Conservation (phyloP, 2,888 invertebrate species). For the Petrophora chlorosata region DNA sequence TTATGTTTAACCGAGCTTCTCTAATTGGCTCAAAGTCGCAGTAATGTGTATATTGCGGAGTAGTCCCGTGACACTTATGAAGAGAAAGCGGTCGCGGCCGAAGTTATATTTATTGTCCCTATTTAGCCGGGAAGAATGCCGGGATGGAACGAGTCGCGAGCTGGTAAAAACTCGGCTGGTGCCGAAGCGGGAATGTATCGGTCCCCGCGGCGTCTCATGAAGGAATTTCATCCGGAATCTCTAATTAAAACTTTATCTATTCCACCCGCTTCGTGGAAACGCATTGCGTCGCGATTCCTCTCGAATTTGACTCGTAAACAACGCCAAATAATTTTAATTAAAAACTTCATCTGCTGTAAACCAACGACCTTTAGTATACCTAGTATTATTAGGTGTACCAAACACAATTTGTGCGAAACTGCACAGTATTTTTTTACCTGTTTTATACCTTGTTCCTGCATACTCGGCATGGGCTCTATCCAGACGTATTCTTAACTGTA, state of each 20-base stretch:
- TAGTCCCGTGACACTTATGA: constrained; percentile 39
- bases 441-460: constrained; percentile 6
- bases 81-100: constrained; percentile 60
- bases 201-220: constrained; percentile 59
- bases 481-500: constrained; percentile 11
- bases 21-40: constrained; percentile 45
- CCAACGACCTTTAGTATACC: not conserved
- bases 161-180: constrained; percentile 73
- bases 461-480: constrained; percentile 8
- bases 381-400: not conserved
- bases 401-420: constrained; percentile 2
- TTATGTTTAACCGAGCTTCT: constrained; percentile 30
- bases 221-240: constrained; percentile 79
- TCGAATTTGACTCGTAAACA: constrained; percentile 19
- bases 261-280: constrained; percentile 48
- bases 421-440: constrained; percentile 5
- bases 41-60: constrained; percentile 41
- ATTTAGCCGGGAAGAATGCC: constrained; percentile 63
- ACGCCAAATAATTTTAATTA: constrained; percentile 29
- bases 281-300: constrained; percentile 23
- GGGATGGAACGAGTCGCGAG: constrained; percentile 64
- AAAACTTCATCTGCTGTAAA: constrained; percentile 23
- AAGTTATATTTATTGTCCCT: constrained; percentile 68
- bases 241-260: constrained; percentile 83
- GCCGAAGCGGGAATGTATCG: constrained; percentile 77